These are phyloP conservation scores for Athrips mouffetella DNA, from an alignment of 2,888 invertebrate species.

Conservation along the genomic window DNA sequence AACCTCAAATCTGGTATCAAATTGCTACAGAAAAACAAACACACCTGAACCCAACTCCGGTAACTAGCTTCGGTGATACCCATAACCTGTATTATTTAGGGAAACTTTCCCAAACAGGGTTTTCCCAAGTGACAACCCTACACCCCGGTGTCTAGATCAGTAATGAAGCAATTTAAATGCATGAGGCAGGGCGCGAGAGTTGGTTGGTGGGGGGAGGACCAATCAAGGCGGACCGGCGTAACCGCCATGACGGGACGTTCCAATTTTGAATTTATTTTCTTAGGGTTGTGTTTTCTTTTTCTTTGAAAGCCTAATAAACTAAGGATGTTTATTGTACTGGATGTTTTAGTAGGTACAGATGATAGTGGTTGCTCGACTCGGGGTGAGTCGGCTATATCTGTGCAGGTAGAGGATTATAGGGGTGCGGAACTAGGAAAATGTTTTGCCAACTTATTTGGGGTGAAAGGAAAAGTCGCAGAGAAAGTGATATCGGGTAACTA, in stretches of 20 bases:
- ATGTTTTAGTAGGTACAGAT: slow-evolving; percentile 63
- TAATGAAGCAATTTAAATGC: slow-evolving; percentile 81
- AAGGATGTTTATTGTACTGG: slow-evolving; percentile 24
- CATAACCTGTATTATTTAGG: slow-evolving; percentile 26
- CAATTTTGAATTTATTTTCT: slow-evolving; percentile 20
- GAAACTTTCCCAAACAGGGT: slow-evolving; percentile 33
- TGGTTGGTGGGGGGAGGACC: slow-evolving; percentile 64
- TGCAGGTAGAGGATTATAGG: slow-evolving; percentile 74
- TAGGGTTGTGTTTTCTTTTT: neutral
- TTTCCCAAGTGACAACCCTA: slow-evolving; percentile 70
- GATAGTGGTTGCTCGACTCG: slow-evolving; percentile 70
- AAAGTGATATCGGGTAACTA: slow-evolving; percentile 56
- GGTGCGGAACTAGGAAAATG: slow-evolving; percentile 70
- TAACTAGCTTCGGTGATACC: slow-evolving; percentile 1
- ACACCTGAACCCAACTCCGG: neutral
- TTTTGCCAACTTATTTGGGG: slow-evolving; percentile 72
- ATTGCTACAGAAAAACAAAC: neutral
- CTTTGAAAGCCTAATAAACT: slow-evolving; percentile 7
- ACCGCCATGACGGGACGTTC: slow-evolving; percentile 22
- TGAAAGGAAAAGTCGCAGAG: slow-evolving; percentile 70
- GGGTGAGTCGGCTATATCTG: slow-evolving; percentile 75
- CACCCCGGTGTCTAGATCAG: slow-evolving; percentile 66
- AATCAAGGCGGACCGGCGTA: slow-evolving; percentile 38
- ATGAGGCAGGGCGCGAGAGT: slow-evolving; percentile 77
- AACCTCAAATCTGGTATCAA: neutral